Conservation (phyloP, 2,113 vertebrate genomes). For the Chaetodon auriga region DNA sequence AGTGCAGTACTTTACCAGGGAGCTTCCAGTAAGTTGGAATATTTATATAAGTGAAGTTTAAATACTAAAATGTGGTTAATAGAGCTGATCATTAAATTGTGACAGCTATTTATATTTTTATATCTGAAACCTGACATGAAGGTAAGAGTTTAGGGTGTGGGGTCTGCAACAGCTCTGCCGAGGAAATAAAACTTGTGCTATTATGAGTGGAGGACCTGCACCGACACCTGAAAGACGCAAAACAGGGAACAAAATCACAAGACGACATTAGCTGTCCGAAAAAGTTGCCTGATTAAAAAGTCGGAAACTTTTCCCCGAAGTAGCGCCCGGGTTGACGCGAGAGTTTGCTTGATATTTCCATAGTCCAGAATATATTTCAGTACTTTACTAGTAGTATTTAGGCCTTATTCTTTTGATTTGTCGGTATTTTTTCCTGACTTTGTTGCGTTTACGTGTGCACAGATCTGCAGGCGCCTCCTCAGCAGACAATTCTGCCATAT, state of each 20-base stretch:
- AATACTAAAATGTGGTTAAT: neutral
- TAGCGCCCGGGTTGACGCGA: rapidly evolving
- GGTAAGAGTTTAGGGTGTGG: neutral
- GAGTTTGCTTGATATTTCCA: rapidly evolving
- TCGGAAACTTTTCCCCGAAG: slow-evolving; percentile 7
- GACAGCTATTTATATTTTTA: neutral
- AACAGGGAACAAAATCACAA: neutral
- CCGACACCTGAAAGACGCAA: neutral
- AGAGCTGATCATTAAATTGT: neutral
- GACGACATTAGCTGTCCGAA: slow-evolving; percentile 48
- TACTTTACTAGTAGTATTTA: rapidly evolving
- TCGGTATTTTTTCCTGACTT: neutral
- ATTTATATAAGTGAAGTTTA: neutral
- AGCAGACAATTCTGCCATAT: slow-evolving; percentile 56
- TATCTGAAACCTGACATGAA: no score
- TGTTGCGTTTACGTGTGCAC: slow-evolving; percentile 52
- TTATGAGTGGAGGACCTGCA: neutral
- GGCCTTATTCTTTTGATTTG: rapidly evolving
- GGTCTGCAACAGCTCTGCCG: neutral
- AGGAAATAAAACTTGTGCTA: neutral
- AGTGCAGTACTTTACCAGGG: neutral
- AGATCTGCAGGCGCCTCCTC: slow-evolving; percentile 49
- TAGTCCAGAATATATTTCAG: rapidly evolving
- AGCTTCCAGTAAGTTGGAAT: no score
- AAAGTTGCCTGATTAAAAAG: slow-evolving; percentile 67